Percentiles rank a stretch among this genome's conserved stretches.
phyloP scores from a whole-genome alignment of 2,888 invertebrate genomes.

The Trissolcus brochymenae region DNA sequence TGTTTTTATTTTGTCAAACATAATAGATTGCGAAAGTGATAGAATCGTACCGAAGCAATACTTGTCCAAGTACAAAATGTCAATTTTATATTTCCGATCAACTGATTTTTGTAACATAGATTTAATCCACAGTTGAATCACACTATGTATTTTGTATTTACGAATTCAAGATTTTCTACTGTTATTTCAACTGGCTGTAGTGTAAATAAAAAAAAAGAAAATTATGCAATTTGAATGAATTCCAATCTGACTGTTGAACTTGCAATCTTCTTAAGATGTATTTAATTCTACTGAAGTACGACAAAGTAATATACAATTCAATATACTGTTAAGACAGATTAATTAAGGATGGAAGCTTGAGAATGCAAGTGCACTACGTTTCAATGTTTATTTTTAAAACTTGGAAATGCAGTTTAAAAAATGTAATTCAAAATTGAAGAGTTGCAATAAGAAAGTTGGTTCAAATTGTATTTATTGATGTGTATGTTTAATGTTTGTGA shows the following conservation, averaged over 20 bases:
- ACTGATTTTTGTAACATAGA: conserved; percentile 23
- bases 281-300: no score
- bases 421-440: no score
- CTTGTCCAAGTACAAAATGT: conserved; percentile 37
- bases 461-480: no score
- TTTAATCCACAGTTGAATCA: conserved; percentile 28
- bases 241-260: conserved; percentile 18
- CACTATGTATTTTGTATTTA: conserved; percentile 33
- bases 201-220: neutral
- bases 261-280: conserved; percentile 22
- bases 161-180: conserved; percentile 29
- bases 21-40: conserved; percentile 3
- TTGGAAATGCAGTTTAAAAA: no score
- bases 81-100: conserved; percentile 30
- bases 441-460: no score
- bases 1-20: neutral
- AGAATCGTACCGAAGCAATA: conserved; percentile 25
- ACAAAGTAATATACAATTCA: no score
- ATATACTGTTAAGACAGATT: no score
- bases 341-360: no score
- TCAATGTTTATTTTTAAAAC: no score
- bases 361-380: no score
- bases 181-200: conserved; percentile 16
- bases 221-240: conserved; percentile 10
- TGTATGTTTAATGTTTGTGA: no score